Conservation (phyloP, 2,797 vertebrate genomes). For the Mastacembelus armatus region DNA sequence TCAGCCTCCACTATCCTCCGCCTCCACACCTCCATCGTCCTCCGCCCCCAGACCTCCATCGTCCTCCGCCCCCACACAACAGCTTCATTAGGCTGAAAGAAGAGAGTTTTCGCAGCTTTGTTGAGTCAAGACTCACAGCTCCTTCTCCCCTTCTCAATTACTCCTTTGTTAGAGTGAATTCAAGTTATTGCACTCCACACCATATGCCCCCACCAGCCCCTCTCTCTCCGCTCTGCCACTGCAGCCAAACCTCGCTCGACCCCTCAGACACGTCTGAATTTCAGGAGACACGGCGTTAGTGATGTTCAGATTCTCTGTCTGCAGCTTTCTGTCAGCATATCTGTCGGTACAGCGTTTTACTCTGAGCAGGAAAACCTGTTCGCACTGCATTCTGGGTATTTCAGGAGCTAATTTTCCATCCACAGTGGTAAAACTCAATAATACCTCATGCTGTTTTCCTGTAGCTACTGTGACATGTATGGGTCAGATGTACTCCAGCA, state of each 20-base stretch:
- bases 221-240: background rate
- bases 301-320: too few species aligned
- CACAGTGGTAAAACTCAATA: too few species aligned
- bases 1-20: slow-evolving; percentile 48
- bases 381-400: too few species aligned
- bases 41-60: slow-evolving; percentile 22
- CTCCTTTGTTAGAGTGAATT: slow-evolving; percentile 87
- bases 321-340: too few species aligned
- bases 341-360: too few species aligned
- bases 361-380: too few species aligned
- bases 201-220: slow-evolving; percentile 78
- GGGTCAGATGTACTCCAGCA: too few species aligned
- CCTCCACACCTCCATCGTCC: slow-evolving; percentile 42
- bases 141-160: slow-evolving; percentile 81
- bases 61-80: slow-evolving; percentile 85
- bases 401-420: too few species aligned
- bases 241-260: background rate
- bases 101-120: slow-evolving; percentile 86
- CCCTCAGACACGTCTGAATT: background rate
- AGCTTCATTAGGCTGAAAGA: slow-evolving; percentile 94
- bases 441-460: too few species aligned
- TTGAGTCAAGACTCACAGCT: slow-evolving; percentile 87
- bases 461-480: too few species aligned
- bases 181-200: slow-evolving; percentile 87
- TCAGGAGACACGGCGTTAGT: background rate